Conservation (phyloP, 1,140 invertebrate species). For the Megalonaias nervosa region DNA sequence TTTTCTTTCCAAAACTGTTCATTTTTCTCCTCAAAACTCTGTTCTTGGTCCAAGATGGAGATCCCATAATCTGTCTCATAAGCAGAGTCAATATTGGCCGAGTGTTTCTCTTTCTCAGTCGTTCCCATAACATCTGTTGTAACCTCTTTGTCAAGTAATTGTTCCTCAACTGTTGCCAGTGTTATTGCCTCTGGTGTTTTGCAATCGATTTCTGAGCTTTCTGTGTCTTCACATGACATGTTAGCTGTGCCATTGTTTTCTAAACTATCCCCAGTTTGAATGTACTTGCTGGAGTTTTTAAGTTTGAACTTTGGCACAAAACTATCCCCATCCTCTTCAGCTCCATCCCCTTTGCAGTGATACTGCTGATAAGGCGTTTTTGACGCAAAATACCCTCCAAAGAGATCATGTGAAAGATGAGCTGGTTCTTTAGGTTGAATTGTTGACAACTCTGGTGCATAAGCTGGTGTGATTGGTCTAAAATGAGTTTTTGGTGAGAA, state of each 20-base stretch:
- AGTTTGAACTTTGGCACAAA: conserved; percentile 59
- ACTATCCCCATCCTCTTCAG: conserved; percentile 35
- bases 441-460: conserved; percentile 26
- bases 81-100: conserved; percentile 43
- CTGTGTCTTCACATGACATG: not conserved
- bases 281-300: conserved; percentile 52
- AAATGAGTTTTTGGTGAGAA: conserved; percentile 61
- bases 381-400: conserved; percentile 46
- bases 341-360: conserved; percentile 15
- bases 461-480: conserved; percentile 53
- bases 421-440: conserved; percentile 5
- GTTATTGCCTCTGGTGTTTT: conserved; percentile 28
- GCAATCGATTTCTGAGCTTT: conserved; percentile 10
- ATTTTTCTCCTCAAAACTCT: too few relatives aligned
- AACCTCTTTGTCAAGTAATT: conserved; percentile 19
- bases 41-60: too few relatives aligned
- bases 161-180: conserved; percentile 31
- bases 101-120: conserved; percentile 41
- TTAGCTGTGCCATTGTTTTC: conserved; percentile 22
- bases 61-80: conserved; percentile 31
- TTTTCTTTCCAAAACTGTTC: too few relatives aligned
- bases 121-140: conserved; percentile 25
- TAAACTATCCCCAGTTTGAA: conserved; percentile 51
- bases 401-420: conserved; percentile 35
- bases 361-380: conserved; percentile 54